Conservation (phyloP, 2,113 vertebrate species). For the Herpetotheres cachinnans region DNA sequence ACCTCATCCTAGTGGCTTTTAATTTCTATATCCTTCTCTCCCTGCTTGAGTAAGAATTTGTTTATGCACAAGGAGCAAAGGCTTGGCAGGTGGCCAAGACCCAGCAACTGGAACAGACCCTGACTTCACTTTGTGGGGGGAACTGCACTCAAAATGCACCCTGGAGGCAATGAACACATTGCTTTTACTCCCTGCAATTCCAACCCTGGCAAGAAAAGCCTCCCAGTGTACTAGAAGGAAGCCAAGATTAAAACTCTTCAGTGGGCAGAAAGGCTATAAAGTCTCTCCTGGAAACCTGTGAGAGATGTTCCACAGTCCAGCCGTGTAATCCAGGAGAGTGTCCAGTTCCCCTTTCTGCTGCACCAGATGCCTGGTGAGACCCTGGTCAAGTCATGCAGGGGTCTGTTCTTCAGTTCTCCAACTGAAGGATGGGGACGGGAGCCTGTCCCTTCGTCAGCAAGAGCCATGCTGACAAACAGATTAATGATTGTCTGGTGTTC, state of each 20-base stretch:
- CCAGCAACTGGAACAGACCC: fast-evolving
- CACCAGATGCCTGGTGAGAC: background rate
- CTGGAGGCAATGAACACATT: background rate
- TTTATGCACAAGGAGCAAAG: fast-evolving
- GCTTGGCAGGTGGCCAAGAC: background rate
- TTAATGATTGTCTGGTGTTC: background rate
- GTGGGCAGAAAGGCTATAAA: background rate
- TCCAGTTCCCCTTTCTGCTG: background rate
- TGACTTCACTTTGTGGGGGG: background rate
- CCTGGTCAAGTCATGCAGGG: background rate
- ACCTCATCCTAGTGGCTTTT: background rate
- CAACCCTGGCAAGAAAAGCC: background rate
- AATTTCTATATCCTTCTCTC: background rate
- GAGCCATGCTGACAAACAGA: background rate
- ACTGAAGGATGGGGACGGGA: background rate
- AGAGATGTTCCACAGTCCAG: fast-evolving
- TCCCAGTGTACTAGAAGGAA: background rate
- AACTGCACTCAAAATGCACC: background rate
- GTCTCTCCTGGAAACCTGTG: background rate
- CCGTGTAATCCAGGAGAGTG: background rate
- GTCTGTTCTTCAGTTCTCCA: background rate
- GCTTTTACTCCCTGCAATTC: background rate
- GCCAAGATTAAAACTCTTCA: background rate
- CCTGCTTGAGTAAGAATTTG: background rate
- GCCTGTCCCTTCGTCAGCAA: fast-evolving